Base-by-base conservation (phyloP, 2,797 vertebrate genomes). In the Alauda arvensis region DNA sequence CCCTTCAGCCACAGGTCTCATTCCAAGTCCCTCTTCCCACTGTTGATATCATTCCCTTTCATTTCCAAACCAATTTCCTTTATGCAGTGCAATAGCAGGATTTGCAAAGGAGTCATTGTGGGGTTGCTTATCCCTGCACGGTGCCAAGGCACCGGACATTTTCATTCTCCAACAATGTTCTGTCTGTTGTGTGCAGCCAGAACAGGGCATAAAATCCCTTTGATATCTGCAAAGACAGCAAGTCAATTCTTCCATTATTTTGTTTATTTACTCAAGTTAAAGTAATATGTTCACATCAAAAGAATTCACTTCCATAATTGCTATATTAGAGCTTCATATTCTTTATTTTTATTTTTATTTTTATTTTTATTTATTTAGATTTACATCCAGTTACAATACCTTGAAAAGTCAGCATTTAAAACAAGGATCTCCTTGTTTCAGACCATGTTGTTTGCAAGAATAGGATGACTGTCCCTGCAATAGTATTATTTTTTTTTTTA, bases 161-260 rank as follows among this genome's bases (percentile, higher is more conserved):
- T 88, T 92, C 31, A 0, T 71, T 77, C 84, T 77, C 51, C 53
- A 88, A 92, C 91, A 94, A 77, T 84, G 85, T 84, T 46, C 87
- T 40, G 71, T 86, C 80, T 94, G 88, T 93, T 90, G 46, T 57
- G 10, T 1, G 1, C 42, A 69, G 63, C 69, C 69, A 90, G 62
- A 83, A 60, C 56, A 76, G 65, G 23, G 49, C 52, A 87, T 81
- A 87, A 83, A 90, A 88, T 85, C 67, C 62, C 88, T 91, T 85
- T 94, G 86, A 78, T 90, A 76, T 87, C 56, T n/a, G 14, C 56
- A 88, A 55, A 88, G 76, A 87, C 90, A 92, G 39, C 53, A 53
- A 89, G 26, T 6, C 4, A 1, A 46, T 88, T 91, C 84, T 89
- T 78, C 59, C 33, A n/a, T 79, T 88, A 51, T 80, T 88, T 91